Evolutionary conservation across 2,888 invertebrate species (phyloP), one percentile per base, ranked within the genome.

Genomic region (Timema podura): DNA sequence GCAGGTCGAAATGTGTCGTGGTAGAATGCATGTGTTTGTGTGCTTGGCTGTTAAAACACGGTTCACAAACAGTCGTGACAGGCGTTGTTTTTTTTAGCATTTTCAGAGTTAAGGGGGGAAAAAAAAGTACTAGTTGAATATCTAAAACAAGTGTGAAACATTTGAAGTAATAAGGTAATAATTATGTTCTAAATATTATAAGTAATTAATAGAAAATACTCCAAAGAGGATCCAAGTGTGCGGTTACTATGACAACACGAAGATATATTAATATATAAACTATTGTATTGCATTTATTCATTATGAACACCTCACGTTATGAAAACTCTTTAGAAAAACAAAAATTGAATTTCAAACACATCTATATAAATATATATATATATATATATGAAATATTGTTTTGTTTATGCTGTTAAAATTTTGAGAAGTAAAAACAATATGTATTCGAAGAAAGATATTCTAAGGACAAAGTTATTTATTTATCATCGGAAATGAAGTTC

Each of bases 371-470:
- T 64, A 68, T 68, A 68, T 47, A 68, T 68, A 61, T 51, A 67
- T 66, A 70, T 65, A 69, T 65, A 71, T 65, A 71, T 64, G 67
- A 51, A 67, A 71, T 67, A 67, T 64, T 69, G 67, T 69, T 71
- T 59, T 69, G 67, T 69, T 71, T 71, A 65, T 69, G 69, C 67
- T 57, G 47, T 69, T 68, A 69, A 59, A 30, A 67, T 54, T 61
- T 45, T 61, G 45, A 61, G 45, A 61, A 57, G 15, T 57, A 57
- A 61, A 61, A n/a, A 44, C 30, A 44, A 44, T 45, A 61, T 8
- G 45, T 30, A 61, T 61, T 61, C 44, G 61, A 15, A 16, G 45
- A 61, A 45, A 61, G 44, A 61, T 44, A 61, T 57, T 57, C n/a
- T 61, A 44, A 44, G 61, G 30, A 44, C 45, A 13, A 61, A 44